Conservation (phyloP, 2,113 vertebrate genomes). For the Tinamus guttatus region DNA sequence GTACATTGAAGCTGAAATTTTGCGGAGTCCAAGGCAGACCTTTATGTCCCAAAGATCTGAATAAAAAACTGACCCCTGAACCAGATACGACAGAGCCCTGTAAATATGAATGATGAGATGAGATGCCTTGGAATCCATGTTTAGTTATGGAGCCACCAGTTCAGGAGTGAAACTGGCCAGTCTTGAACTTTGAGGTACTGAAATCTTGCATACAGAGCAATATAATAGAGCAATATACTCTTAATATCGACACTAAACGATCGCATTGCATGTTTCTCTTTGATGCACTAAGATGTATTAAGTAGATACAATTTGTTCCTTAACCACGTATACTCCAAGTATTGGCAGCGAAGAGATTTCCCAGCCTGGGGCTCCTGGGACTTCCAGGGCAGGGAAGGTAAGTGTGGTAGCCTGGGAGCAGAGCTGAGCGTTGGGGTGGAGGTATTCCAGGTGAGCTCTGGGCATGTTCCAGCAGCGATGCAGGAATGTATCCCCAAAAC, state of each 20-base stretch:
- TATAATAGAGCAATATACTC: not conserved
- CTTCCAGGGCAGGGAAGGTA: not conserved
- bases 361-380: not conserved
- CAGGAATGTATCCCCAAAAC: not conserved
- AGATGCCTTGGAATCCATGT: not conserved
- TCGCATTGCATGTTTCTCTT: not conserved
- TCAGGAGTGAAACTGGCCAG: not conserved
- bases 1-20: not conserved
- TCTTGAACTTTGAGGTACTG: not conserved
- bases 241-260: not conserved
- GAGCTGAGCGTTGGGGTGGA: not conserved
- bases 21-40: not conserved
- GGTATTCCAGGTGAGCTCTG: not conserved
- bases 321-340: not conserved
- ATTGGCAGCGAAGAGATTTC: not conserved
- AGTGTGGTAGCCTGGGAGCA: not conserved
- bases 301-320: not conserved
- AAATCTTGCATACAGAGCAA: not conserved
- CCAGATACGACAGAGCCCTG: not conserved
- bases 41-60: not conserved
- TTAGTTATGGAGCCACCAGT: not conserved
- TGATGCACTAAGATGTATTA: not conserved
- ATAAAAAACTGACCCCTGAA: not conserved
- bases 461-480: accelerated
- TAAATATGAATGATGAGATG: not conserved